These are phyloP conservation scores for Carduelis carduelis DNA, from an alignment of 2,797 vertebrate species.

Conservation along the genomic window DNA sequence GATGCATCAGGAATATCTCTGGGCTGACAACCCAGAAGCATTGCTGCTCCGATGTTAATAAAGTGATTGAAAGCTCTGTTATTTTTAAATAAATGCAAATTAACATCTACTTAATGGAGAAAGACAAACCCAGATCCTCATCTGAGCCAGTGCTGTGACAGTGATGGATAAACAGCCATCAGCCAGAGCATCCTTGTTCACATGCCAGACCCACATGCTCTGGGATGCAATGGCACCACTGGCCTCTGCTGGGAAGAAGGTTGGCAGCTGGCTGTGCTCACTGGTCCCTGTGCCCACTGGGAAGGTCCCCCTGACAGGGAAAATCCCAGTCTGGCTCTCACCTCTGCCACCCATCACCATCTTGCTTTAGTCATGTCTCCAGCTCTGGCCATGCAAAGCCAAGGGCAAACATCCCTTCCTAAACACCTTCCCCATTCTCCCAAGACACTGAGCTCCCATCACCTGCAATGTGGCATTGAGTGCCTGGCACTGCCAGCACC, in stretches of 20 bases:
- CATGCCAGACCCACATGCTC: too few relatives aligned
- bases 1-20: fast-evolving
- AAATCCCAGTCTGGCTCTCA: neutral
- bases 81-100: neutral
- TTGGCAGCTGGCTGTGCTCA: neutral
- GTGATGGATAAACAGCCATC: neutral
- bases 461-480: fast-evolving
- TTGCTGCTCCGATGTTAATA: fast-evolving
- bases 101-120: neutral
- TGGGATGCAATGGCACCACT: neutral
- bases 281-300: neutral
- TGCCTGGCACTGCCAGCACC: too few relatives aligned
- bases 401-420: neutral
- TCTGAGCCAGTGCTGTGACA: neutral
- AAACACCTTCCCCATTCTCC: neutral
- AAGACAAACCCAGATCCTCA: neutral
- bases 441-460: fast-evolving
- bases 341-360: neutral
- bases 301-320: neutral
- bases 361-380: neutral
- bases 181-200: neutral
- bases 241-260: neutral
- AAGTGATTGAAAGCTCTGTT: neutral
- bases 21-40: neutral
- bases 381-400: neutral